These are phyloP conservation scores for Enhydra lutris DNA, from an alignment of 2,113 vertebrate genomes.

Conservation along the genomic window DNA sequence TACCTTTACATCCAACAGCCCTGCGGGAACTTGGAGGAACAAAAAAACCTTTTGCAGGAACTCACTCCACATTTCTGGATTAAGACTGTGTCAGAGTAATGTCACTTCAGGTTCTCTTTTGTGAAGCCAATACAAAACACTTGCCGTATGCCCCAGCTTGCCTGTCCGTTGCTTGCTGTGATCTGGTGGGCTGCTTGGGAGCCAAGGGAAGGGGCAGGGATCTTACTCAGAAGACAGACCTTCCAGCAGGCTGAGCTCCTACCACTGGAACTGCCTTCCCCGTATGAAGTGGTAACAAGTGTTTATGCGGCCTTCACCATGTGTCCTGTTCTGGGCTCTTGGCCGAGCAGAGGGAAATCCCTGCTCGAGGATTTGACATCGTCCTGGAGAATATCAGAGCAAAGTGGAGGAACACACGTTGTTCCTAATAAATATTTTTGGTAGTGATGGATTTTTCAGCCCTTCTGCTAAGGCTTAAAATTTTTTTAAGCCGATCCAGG, in stretches of 20 bases:
- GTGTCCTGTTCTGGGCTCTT: background rate
- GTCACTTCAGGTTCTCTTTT: background rate
- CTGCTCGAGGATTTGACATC: background rate
- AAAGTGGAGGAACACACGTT: background rate
- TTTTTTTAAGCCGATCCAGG: background rate
- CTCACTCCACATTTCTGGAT: background rate
- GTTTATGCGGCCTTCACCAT: background rate
- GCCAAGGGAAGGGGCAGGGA: background rate
- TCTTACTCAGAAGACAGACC: background rate
- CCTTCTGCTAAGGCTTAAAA: background rate
- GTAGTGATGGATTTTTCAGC: background rate
- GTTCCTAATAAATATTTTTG: background rate
- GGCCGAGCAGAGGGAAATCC: background rate
- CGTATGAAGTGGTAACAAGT: background rate
- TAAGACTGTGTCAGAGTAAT: background rate
- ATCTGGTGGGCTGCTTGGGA: background rate
- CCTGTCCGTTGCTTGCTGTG: background rate
- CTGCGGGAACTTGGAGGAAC: background rate
- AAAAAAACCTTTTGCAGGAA: background rate
- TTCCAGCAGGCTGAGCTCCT: background rate
- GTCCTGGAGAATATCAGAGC: background rate
- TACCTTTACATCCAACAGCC: background rate
- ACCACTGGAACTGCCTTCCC: background rate
- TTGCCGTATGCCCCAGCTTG: background rate
- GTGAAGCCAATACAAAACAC: background rate